A percentile compares a stretch with the other conserved stretches of the same genome.
These are phyloP conservation scores for Strigamia maritima DNA, from an alignment of 2,888 invertebrate genomes.

Conservation along the genomic window DNA sequence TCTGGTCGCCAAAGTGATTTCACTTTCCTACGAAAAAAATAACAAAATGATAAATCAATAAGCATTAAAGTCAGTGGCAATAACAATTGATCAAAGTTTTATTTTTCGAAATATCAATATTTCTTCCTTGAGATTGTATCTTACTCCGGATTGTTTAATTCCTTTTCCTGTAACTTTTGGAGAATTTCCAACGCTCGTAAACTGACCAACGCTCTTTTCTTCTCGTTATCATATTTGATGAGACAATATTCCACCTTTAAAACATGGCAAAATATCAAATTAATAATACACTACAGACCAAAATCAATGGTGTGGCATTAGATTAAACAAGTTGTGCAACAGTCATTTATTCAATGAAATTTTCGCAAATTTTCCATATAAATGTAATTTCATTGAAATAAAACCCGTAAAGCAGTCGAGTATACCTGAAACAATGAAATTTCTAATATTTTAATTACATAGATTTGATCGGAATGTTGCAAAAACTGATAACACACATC, in stretches of 20 bases:
- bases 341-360: too few relatives aligned
- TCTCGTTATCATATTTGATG: constrained; percentile 86
- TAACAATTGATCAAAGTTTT: too few relatives aligned
- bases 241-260: constrained; percentile 86
- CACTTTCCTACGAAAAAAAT: constrained; percentile 54
- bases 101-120: not conserved
- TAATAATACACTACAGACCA: not conserved
- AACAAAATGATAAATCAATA: not conserved
- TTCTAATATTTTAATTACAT: too few relatives aligned
- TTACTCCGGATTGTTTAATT: constrained; percentile 71
- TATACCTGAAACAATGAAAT: too few relatives aligned
- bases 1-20: constrained; percentile 96
- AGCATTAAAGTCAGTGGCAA: not conserved
- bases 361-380: too few relatives aligned
- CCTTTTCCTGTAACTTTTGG: constrained; percentile 74
- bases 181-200: constrained; percentile 80
- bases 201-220: constrained; percentile 76
- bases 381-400: too few relatives aligned
- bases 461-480: too few relatives aligned
- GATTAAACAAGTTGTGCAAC: too few relatives aligned
- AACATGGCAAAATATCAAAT: not conserved
- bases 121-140: constrained; percentile 42
- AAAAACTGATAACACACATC: too few relatives aligned
- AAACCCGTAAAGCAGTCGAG: too few relatives aligned
- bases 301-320: too few relatives aligned